These are phyloP conservation scores for Chaenogobius annularis DNA, from an alignment of 2,113 vertebrate genomes.

Conservation along the genomic window DNA sequence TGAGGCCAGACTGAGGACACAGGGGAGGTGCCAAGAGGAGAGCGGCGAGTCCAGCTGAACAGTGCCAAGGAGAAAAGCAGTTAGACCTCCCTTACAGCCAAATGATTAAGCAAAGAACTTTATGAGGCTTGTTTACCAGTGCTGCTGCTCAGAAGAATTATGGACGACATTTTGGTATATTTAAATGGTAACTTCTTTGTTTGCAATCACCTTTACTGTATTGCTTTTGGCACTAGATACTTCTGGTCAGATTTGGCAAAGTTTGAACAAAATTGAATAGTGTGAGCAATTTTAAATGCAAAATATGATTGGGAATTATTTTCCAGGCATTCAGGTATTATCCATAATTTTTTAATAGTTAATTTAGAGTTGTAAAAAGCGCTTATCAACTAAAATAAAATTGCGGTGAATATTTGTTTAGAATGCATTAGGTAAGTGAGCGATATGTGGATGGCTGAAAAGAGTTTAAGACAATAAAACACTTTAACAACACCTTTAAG, in stretches of 20 bases:
- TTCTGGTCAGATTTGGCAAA: background rate
- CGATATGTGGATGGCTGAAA: too few relatives aligned
- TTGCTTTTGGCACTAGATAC: background rate
- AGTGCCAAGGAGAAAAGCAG: conserved; percentile 45
- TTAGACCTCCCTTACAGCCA: conserved; percentile 51
- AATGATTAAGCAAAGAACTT: conserved; percentile 38
- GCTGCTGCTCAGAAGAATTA: conserved; percentile 2
- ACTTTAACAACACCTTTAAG: too few relatives aligned
- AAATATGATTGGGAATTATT: background rate
- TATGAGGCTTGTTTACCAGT: conserved; percentile 24
- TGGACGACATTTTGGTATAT: conserved; percentile 8
- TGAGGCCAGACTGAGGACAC: conserved; percentile 65
- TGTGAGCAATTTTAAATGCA: background rate
- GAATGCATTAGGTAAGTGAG: too few relatives aligned
- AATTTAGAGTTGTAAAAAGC: too few relatives aligned
- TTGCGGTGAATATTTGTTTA: too few relatives aligned
- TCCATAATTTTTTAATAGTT: background rate
- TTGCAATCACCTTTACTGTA: background rate
- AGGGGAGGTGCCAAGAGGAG: conserved; percentile 57
- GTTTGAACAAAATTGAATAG: background rate
- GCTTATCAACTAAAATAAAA: too few relatives aligned
- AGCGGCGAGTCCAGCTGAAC: conserved; percentile 44
- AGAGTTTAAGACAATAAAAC: too few relatives aligned
- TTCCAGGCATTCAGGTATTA: background rate
- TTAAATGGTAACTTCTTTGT: background rate